Evolutionary conservation across 2,888 invertebrate species (phyloP).

Genomic region (Plagiodera versicolora): DNA sequence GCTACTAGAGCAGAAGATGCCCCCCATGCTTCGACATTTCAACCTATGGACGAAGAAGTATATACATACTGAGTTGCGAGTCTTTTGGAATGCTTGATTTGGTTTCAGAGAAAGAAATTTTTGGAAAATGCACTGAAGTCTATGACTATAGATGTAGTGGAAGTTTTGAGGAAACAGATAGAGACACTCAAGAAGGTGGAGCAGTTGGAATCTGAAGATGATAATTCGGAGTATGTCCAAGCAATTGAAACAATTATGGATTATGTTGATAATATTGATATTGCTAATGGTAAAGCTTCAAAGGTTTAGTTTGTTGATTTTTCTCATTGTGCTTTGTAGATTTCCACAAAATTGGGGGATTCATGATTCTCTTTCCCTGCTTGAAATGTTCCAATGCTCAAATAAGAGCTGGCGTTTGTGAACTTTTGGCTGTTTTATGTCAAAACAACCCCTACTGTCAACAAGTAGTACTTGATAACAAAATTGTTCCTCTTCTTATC

Average conservation of each 20-base stretch:
- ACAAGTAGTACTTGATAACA: conserved; percentile 65
- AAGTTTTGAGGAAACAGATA: conserved; percentile 66
- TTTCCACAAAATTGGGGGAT: conserved; percentile 84
- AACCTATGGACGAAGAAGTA: conserved; percentile 70
- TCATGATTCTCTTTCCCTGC: conserved; percentile 69
- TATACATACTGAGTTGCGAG: neutral
- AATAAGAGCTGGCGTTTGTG: conserved; percentile 66
- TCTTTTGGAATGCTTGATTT: neutral
- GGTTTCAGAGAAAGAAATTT: conserved; percentile 63
- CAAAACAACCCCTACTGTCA: conserved; percentile 90
- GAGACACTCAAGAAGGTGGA: conserved; percentile 60
- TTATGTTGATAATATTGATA: conserved; percentile 74
- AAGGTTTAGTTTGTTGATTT: neutral
- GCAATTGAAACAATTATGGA: conserved; percentile 71
- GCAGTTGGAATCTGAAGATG: conserved; percentile 55
- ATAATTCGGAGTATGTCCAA: conserved; percentile 61
- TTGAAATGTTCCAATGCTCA: conserved; percentile 63
- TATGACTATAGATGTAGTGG: conserved; percentile 70
- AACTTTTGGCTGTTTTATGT: conserved; percentile 74
- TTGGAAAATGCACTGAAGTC: conserved; percentile 71
- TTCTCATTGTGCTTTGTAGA: conserved; percentile 56
- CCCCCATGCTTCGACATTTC: conserved; percentile 55
- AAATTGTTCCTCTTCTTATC: conserved; percentile 66
- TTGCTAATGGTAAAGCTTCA: conserved; percentile 68
- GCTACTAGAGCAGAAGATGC: conserved; percentile 65